Base-by-base conservation (phyloP, 2,113 vertebrate genomes). In the Pedionomus torquatus region DNA sequence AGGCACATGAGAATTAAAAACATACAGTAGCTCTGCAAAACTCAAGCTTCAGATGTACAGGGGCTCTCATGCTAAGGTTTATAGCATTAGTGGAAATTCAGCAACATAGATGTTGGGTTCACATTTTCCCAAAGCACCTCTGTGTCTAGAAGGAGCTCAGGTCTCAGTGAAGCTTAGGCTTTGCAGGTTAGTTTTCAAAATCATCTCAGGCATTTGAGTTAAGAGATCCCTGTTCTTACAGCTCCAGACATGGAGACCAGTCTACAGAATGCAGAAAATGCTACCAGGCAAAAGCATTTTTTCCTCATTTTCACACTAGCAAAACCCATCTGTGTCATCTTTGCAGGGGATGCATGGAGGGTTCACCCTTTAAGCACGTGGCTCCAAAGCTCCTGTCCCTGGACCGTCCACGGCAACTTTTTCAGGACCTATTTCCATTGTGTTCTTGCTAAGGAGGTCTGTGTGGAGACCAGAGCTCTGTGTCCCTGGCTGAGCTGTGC, bases 301-400 rank as follows among this genome's bases (percentile, higher is more conserved):
- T 79, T 61, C 24, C 49, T 58, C n/a, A 43, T 60, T 83, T 58
- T 33, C 78, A 23, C 43, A 49, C 17, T 18, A 81, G 41, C 14
- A 75, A 90, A 66, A 14, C 0, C 2, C 13, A 61, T 10, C 43
- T 77, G 31, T 37, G 25, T 2, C 25, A 35, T 11, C 54, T 63
- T 14, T 43, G 58, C 16, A 24, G n/a, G 19, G 33, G 2, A 9
- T 9, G 18, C 0, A 1, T 16, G 5, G 74, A 74, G 20, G 10
- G 20, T 48, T 92, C 64, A 31, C 51, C 69, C 58, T 39, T 58
- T 28, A 11, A 64, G 44, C n/a, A 26, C 26, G 4, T 16, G 19
- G 64, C 21, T 48, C 70, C 21, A 1, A 24, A 26, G 16, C 41
- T 75, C 30, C 58, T 60, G 20, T 8, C 41, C 41, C 5, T 4